Evolutionary conservation across 2,888 invertebrate species (phyloP), one percentile per base, ranked within the genome.

Genomic region (Beris morrisii): DNA sequence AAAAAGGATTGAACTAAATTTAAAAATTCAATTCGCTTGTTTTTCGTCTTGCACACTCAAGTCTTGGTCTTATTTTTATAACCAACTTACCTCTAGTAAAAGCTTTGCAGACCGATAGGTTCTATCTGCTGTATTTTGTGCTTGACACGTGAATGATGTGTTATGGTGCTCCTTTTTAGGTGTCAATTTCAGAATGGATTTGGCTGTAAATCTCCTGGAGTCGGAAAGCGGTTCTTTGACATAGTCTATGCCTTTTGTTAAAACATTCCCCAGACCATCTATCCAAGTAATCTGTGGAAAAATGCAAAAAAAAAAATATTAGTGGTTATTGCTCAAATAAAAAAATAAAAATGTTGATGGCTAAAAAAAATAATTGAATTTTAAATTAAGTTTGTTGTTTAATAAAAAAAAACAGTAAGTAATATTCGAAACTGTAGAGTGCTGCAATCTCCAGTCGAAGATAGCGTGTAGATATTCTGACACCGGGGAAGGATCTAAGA

Each of bases 141-240:
- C 95, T 84, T 93, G 93, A 77, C 96, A 97, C 4, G 92, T 92
- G 76, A 95, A 91, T 0, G 90, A 92, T 69, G 93, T 93, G 75
- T 94, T 93, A 80, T 96, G 93, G 77, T 96, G 94, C 66, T 91
- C 88, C 77, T 92, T 90, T 72, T 91, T 87, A 0, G 96, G 95
- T 54, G 91, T 91, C 70, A 97, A 83, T 69, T 88, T 92, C 63
- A 96, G 84, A 52, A 90, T 86, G 11, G 95, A 93, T 74, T 90
- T 90, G 54, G 95, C 92, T 12, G 93, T 93, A 75, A 89, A 90
- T 72, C 93, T 84, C 72, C 94, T 89, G 1, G 90, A 91, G 75
- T 93, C 93, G 6, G 91, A 84, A 75, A 91, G 81, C n/a, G 88
- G 85, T 72, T 92, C 91, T 50, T 89, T 87, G 12, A 87, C 86